Evolutionary conservation across 2,888 invertebrate genomes (phyloP).

Genomic region (Coleophora deauratella): DNA sequence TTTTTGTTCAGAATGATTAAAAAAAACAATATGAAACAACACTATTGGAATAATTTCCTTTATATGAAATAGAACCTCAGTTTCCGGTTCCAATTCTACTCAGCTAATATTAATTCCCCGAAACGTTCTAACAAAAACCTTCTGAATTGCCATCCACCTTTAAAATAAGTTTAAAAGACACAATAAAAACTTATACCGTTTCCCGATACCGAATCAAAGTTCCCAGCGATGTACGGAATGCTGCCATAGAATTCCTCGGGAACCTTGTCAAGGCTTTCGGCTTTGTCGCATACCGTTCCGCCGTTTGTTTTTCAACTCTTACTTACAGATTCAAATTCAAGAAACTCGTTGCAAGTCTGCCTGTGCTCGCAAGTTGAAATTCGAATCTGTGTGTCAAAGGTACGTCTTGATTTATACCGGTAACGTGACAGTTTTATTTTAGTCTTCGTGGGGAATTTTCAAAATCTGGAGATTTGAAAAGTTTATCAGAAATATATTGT

Average conservation of each 20-base stretch:
- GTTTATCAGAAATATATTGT: no score
- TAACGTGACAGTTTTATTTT: not conserved
- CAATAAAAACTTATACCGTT: conserved; percentile 6
- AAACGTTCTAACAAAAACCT: not conserved
- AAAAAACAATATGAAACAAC: no score
- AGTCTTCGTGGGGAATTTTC: no score
- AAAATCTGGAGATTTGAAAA: no score
- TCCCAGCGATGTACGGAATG: conserved; percentile 36
- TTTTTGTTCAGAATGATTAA: no score
- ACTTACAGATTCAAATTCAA: conserved; percentile 47
- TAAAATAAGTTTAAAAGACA: not conserved
- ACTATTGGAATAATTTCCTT: no score
- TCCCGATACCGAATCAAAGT: conserved; percentile 34
- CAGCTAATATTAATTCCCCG: no score
- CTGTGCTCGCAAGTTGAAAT: conserved; percentile 22
- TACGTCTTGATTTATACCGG: conserved; percentile 31
- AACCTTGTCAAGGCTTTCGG: conserved; percentile 55
- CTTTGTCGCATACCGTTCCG: conserved; percentile 41
- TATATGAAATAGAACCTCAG: no score
- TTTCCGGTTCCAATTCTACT: no score
- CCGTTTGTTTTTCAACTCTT: conserved; percentile 56
- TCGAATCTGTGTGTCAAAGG: conserved; percentile 34
- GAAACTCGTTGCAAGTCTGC: conserved; percentile 29
- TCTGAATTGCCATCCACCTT: not conserved
- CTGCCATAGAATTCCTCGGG: conserved; percentile 27